A percentile compares a stretch with the other conserved stretches of the same genome.
phyloP scores from a whole-genome alignment of 30 jellyfish, hydroid and myxozoan genomes.

The Aurelia sp. region DNA sequence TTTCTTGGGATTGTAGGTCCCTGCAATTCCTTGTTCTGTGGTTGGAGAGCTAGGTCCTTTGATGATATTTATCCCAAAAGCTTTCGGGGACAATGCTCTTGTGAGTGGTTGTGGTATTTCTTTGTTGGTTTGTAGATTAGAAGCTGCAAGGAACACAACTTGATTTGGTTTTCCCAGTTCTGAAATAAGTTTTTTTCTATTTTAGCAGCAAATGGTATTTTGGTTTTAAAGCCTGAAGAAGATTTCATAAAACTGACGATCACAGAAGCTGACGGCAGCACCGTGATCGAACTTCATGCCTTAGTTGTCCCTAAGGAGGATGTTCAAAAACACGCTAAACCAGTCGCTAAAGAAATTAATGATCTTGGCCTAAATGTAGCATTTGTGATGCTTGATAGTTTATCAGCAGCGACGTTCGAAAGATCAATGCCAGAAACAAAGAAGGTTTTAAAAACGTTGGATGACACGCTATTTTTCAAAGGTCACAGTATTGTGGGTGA shows the following conservation, averaged over 20 bases:
- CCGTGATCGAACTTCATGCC: constrained; percentile 13
- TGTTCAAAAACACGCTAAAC: constrained; percentile 1
- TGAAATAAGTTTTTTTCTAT: not conserved
- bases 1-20: too few relatives aligned
- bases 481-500: constrained; percentile 80
- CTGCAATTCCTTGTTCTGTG: too few relatives aligned
- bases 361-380: constrained; percentile 41
- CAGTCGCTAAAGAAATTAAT: not conserved
- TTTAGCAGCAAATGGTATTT: not conserved
- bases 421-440: constrained; percentile 49
- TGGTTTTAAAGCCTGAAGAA: constrained; percentile 21
- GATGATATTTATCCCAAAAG: too few relatives aligned
- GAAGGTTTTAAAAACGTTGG: constrained; percentile 1
- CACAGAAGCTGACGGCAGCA: constrained; percentile 5
- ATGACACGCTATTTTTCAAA: constrained; percentile 30
- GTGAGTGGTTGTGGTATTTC: too few relatives aligned
- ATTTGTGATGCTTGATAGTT: constrained; percentile 31
- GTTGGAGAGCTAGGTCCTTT: too few relatives aligned
- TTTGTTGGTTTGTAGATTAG: too few relatives aligned
- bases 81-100: too few relatives aligned
- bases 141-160: too few relatives aligned
- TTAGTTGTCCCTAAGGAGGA: constrained; percentile 17
- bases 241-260: constrained; percentile 22
- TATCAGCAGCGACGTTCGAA: constrained; percentile 28
- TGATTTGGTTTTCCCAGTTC: too few relatives aligned